Evolutionary conservation across 2,113 vertebrate genomes (phyloP), one percentile per base, ranked within the genome.

Genomic region (Aviceda subcristata): DNA sequence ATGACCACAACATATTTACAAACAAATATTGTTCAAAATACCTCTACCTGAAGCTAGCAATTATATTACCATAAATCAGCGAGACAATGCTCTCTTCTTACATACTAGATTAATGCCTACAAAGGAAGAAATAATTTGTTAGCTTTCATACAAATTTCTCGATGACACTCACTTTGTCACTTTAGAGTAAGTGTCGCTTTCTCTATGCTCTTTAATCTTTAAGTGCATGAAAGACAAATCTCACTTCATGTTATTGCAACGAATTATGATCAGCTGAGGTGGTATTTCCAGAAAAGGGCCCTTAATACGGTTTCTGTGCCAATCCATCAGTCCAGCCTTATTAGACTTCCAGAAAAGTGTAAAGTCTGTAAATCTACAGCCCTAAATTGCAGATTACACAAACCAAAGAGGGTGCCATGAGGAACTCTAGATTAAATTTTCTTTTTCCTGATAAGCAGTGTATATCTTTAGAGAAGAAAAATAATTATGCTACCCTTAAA

Each of bases 171-270:
- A 66, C 46, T 94, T 77, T 86, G 87, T 89, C 79, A 81, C 64
- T 94, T 81, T 18, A 77, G 62, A 94, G 29, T 46, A 68, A 93
- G 60, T 73, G 64, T 71, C 11, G 5, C 55, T 87, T 88, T 66
- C 57, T 60, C 39, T 64, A 8, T 43, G 38, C 71, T 48, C 66
- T 93, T 82, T 73, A 90, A 90, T 68, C 51, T 83, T 68, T 43
- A 90, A 80, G 55, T 43, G 62, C 71, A 88, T 9, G 39, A 86
- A 92, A 96, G 86, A 93, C 67, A 88, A 77, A 97, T 88, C 53
- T 93, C 67, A 83, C 67, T 73, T 93, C 55, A 43, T 36, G 72
- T 73, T 36, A 12, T 39, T 77, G 50, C 53, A 92, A 73, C 20
- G 4, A 93, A 92, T 94, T 86, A 80, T 68, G 48, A 92, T 67